These are phyloP conservation scores for Phaethon lepturus DNA, from an alignment of 2,113 vertebrate genomes.

Conservation along the genomic window DNA sequence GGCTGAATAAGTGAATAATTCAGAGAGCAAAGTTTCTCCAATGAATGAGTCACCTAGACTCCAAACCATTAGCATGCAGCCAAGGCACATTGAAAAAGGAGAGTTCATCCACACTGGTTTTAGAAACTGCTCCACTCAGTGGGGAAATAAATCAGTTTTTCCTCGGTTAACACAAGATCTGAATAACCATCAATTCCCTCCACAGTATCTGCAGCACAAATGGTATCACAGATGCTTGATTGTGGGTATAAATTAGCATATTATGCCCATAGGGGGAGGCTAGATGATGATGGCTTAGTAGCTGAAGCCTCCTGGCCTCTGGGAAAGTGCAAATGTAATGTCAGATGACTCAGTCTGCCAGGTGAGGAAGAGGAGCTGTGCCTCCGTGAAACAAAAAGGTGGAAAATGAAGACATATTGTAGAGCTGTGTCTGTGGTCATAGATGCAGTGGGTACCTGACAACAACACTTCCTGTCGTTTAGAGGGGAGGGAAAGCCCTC, in stretches of 20 bases:
- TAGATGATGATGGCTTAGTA: constrained; percentile 62
- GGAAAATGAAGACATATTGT: neutral
- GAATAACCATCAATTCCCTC: constrained; percentile 52
- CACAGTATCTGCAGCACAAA: constrained; percentile 61
- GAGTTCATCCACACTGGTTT: constrained; percentile 32
- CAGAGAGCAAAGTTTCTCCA: constrained; percentile 61
- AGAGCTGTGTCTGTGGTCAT: neutral
- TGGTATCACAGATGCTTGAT: constrained; percentile 71
- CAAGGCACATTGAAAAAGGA: constrained; percentile 39
- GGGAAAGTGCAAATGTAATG: constrained; percentile 59
- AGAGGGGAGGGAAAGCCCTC: neutral
- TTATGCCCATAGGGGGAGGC: constrained; percentile 44
- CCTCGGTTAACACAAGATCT: constrained; percentile 43
- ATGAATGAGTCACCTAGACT: constrained; percentile 53
- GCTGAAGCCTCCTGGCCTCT: constrained; percentile 56
- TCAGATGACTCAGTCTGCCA: constrained; percentile 35
- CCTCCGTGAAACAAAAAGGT: neutral
- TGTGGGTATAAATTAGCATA: constrained; percentile 67
- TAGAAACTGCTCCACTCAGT: constrained; percentile 42
- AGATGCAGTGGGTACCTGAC: neutral
- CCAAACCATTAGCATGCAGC: constrained; percentile 38
- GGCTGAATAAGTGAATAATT: constrained; percentile 69
- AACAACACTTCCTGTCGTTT: neutral
- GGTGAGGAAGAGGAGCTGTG: neutral
- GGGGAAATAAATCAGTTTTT: constrained; percentile 65